phyloP scores from a whole-genome alignment of 2,888 invertebrate species.

The Phyllotreta cruciferae region DNA sequence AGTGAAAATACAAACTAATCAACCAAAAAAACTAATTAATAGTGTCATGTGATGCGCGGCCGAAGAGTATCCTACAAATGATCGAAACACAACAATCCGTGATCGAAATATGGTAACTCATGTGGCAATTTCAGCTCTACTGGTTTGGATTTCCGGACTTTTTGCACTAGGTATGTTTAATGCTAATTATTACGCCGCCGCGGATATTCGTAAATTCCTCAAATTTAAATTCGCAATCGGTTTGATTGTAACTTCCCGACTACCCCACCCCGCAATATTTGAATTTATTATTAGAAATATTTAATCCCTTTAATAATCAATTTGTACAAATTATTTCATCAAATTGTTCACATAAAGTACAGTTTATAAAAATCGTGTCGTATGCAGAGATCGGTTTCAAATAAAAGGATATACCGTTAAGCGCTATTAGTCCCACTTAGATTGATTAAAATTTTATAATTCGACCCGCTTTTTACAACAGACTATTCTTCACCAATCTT shows the following conservation, averaged over 20 bases:
- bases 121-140: slow-evolving; percentile 27
- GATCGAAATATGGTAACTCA: slow-evolving; percentile 32
- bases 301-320: no score
- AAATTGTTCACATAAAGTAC: no score
- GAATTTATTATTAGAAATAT: no score
- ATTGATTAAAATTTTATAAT: slow-evolving; percentile 1
- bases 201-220: neutral
- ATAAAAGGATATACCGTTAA: neutral
- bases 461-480: slow-evolving; percentile 1
- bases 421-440: neutral
- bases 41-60: slow-evolving; percentile 17
- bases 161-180: slow-evolving; percentile 25
- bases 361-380: neutral
- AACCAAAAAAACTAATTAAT: no score
- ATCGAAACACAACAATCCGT: slow-evolving; percentile 17
- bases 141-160: slow-evolving; percentile 26
- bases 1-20: no score
- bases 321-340: no score
- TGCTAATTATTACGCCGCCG: neutral
- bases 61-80: slow-evolving; percentile 22
- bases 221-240: no score
- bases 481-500: neutral
- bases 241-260: no score
- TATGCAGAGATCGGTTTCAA: slow-evolving; percentile 1
- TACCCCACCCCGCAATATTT: neutral